A percentile compares a stretch with the other conserved stretches of the same genome.
Evolutionary conservation across 2,797 vertebrate genomes (phyloP).

Genomic region (Megaceryle alcyon): DNA sequence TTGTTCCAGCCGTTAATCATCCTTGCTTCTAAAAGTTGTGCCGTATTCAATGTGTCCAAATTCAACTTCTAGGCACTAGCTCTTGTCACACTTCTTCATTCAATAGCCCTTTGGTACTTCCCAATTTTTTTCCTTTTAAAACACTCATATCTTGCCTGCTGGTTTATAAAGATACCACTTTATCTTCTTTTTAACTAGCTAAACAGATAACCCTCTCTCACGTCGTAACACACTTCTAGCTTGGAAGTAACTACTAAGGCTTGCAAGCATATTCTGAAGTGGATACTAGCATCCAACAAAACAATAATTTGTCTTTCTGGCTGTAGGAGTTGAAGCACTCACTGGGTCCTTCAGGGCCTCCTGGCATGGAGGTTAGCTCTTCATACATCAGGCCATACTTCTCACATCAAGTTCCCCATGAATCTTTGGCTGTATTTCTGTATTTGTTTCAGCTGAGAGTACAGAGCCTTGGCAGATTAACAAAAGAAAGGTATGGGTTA

Average conservation of each 20-base stretch:
- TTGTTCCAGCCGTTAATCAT: slow-evolving; percentile 7
- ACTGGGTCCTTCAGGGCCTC: rapidly evolving
- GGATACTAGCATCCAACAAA: not conserved
- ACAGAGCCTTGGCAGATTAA: not conserved
- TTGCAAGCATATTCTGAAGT: not conserved
- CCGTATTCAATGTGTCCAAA: not conserved
- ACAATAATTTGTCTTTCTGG: not conserved
- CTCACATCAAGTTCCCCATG: not conserved
- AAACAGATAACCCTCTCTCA: not conserved
- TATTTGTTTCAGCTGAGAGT: not conserved
- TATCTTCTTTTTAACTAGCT: slow-evolving; percentile 2
- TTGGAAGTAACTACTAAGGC: not conserved
- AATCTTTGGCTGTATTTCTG: not conserved
- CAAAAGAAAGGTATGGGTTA: not conserved
- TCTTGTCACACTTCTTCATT: not conserved
- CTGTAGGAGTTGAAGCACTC: not conserved
- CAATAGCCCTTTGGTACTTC: not conserved
- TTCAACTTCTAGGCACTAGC: not conserved
- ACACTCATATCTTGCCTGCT: not conserved
- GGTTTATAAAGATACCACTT: not conserved
- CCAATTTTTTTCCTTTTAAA: slow-evolving; percentile 10
- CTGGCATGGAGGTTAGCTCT: not conserved
- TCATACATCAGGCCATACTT: not conserved
- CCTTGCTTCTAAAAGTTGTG: not conserved
- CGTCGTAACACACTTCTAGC: not conserved